Evolutionary conservation across 2,113 vertebrate genomes (phyloP), one percentile per base, ranked within the genome.

Genomic region (Rhabdornis inornatus): DNA sequence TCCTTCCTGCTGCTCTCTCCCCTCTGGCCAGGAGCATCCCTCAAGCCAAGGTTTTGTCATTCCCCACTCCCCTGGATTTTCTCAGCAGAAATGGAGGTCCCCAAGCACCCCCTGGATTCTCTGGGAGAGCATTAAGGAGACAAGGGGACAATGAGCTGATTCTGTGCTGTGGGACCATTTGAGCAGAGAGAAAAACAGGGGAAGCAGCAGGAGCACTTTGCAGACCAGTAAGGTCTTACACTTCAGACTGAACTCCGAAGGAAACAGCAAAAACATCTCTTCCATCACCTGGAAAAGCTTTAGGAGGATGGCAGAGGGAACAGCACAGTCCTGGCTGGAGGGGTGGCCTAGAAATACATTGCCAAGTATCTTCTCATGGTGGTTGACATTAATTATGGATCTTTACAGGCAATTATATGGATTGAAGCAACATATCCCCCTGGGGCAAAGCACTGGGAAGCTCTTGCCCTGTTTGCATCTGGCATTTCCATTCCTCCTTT

Each of bases 371-470:
- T 93, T 0, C 87, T 93, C 10, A 0, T 35, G 82, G 50, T 81
- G 82, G 75, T 44, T 65, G 47, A 35, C 90, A n/a, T 86, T 64
- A 94, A 87, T 95, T 86, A 92, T 78, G 64, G 92, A 95, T 90
- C 87, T 86, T 95, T 81, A 75, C 47, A 86, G 92, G 88, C 92
- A 87, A 70, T 90, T 93, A 69, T 6, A 66, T 19, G 78, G 87
- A 87, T 55, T 22, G 91, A 94, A 93, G 82, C 50, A 91, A 61
- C 91, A 65, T n/a, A 87, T 74, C 84, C 90, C 87, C 90, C 19
- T 4, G 76, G 87, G 90, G 31, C 85, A 86, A 44, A 90, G 83
- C 8, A 0, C 76, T 77, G 76, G 92, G 78, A 35, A 81, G 61
- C 76, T 50, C 23, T 13, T 60, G 85, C 68, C 88, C 87, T 66